Percentiles rank a stretch among this genome's conserved stretches.
These are phyloP conservation scores for Mixornis gularis DNA, from an alignment of 2,113 vertebrate genomes.

Conservation along the genomic window DNA sequence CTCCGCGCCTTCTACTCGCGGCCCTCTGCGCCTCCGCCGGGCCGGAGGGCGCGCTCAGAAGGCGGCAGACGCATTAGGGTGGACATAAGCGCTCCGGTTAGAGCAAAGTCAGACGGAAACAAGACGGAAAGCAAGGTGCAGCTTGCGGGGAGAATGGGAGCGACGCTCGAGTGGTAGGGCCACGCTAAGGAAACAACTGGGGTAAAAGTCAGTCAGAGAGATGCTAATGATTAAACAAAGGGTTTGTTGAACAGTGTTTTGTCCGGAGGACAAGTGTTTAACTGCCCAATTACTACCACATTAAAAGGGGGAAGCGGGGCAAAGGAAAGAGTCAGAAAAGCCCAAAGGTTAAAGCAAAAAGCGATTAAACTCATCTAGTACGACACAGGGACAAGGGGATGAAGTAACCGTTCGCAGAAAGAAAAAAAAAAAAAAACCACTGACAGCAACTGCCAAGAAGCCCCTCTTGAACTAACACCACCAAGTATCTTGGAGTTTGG, in stretches of 20 bases:
- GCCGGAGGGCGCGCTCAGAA: background rate
- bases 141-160: background rate
- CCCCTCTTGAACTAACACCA: background rate
- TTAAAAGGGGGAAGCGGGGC: rapidly evolving
- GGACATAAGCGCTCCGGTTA: rapidly evolving
- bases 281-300: background rate
- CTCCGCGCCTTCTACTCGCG: no score
- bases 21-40: rapidly evolving
- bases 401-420: rapidly evolving
- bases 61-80: background rate
- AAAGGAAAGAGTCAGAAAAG: rapidly evolving
- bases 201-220: background rate
- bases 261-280: background rate
- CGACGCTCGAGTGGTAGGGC: background rate
- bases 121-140: background rate
- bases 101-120: background rate
- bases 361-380: background rate
- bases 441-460: background rate
- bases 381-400: rapidly evolving
- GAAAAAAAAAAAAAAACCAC: rapidly evolving
- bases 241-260: background rate
- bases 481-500: background rate
- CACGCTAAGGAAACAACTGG: background rate
- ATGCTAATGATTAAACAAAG: background rate
- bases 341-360: background rate